These are phyloP conservation scores for Vulpes vulpes DNA, from an alignment of 2,113 vertebrate species.

Conservation along the genomic window DNA sequence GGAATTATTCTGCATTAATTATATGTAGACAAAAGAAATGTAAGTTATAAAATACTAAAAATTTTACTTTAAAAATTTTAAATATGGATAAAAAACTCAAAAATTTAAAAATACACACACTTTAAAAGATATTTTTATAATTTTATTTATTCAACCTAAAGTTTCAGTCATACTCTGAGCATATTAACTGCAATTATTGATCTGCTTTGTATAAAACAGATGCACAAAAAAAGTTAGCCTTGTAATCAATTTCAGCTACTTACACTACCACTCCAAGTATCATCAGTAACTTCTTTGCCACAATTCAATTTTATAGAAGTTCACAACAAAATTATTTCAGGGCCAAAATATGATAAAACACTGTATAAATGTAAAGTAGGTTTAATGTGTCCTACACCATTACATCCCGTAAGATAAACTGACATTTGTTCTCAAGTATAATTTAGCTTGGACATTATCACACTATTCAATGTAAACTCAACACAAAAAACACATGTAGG, in stretches of 20 bases:
- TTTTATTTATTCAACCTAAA: conserved; percentile 5
- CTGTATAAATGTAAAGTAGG: background rate
- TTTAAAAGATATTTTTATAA: background rate
- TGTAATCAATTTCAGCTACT: conserved; percentile 18
- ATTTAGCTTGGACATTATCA: conserved; percentile 27
- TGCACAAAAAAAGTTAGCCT: background rate
- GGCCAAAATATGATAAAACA: background rate
- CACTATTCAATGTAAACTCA: background rate
- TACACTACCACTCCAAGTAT: conserved; percentile 22
- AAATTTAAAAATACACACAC: background rate
- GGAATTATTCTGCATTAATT: conserved; percentile 33
- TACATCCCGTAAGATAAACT: conserved; percentile 13
- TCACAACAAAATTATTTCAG: background rate
- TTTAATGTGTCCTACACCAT: background rate
- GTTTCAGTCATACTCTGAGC: conserved; percentile 9
- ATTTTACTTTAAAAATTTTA: conserved; percentile 39
- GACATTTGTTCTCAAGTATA: conserved; percentile 25
- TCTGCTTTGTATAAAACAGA: conserved; percentile 22
- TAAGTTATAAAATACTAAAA: conserved; percentile 30
- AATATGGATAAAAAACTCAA: conserved; percentile 51
- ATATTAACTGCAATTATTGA: background rate
- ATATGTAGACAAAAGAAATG: conserved; percentile 39
- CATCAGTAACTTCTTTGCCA: background rate
- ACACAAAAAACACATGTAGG: background rate
- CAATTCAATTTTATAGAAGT: conserved; percentile 37